Percentiles rank a stretch among this genome's conserved stretches.
Evolutionary conservation across 2,888 invertebrate genomes (phyloP).

Genomic region (Augiades crinisus): DNA sequence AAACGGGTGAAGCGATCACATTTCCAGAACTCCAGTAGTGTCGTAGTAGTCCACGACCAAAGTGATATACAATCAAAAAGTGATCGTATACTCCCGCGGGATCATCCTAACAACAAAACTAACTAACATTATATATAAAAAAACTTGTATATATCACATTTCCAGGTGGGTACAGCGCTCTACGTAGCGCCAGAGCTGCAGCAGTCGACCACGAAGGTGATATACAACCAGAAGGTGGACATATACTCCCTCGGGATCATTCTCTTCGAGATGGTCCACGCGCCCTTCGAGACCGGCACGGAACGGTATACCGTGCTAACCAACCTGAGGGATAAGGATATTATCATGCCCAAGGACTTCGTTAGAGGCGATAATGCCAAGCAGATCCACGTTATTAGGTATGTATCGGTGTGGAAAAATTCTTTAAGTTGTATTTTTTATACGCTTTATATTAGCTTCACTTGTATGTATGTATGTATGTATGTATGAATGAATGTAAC

Average conservation of each 20-base stretch:
- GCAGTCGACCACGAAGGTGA: conserved; percentile 84
- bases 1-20: too few relatives aligned
- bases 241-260: conserved; percentile 95
- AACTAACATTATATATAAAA: not conserved
- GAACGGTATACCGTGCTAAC: conserved; percentile 91
- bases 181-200: conserved; percentile 97
- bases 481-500: too few relatives aligned
- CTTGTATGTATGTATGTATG: too few relatives aligned
- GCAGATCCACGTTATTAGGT: conserved; percentile 84
- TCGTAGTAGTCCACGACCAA: too few relatives aligned
- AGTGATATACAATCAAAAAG: too few relatives aligned
- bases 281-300: conserved; percentile 92
- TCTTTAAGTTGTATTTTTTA: not conserved
- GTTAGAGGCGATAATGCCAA: conserved; percentile 76
- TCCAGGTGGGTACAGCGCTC: conserved; percentile 93
- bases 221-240: conserved; percentile 94
- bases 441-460: too few relatives aligned
- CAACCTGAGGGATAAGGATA: conserved; percentile 85
- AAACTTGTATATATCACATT: too few relatives aligned
- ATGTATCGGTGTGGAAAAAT: too few relatives aligned
- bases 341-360: conserved; percentile 87
- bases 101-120: too few relatives aligned
- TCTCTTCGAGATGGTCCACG: conserved; percentile 97
- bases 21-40: too few relatives aligned
- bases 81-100: too few relatives aligned